Evolutionary conservation across 2,797 vertebrate species (phyloP).

Genomic region (Falco naumanni): DNA sequence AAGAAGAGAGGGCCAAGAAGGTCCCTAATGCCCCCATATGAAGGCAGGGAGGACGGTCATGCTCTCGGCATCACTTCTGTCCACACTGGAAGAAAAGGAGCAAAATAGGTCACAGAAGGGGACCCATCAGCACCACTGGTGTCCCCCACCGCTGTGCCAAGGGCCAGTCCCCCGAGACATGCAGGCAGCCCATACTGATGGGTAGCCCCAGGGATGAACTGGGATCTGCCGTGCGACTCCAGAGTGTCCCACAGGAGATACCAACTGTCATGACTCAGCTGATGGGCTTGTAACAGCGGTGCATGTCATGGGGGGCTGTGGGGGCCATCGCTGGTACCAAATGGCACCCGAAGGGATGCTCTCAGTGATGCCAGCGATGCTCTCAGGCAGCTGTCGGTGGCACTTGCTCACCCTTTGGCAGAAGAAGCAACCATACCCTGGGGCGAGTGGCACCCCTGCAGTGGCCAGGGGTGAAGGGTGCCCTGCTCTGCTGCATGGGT

Average conservation of each 20-base stretch:
- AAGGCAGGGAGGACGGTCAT: background rate
- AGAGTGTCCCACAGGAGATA: rapidly evolving
- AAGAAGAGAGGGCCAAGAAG: background rate
- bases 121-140: rapidly evolving
- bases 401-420: rapidly evolving
- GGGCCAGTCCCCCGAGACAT: background rate
- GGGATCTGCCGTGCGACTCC: rapidly evolving
- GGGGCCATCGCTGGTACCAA: background rate
- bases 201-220: background rate
- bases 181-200: background rate
- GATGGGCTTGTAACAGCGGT: background rate
- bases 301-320: background rate
- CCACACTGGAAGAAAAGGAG: background rate
- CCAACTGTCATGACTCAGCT: background rate
- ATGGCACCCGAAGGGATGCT: background rate
- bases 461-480: background rate
- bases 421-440: background rate
- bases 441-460: background rate
- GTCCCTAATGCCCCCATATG: rapidly evolving
- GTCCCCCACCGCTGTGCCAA: background rate
- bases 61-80: background rate
- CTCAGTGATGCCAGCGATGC: background rate
- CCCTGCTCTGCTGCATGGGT: background rate
- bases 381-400: background rate
- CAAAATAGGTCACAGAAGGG: background rate